Conservation (phyloP, 2,888 invertebrate species). For the Rhagium mordax region DNA sequence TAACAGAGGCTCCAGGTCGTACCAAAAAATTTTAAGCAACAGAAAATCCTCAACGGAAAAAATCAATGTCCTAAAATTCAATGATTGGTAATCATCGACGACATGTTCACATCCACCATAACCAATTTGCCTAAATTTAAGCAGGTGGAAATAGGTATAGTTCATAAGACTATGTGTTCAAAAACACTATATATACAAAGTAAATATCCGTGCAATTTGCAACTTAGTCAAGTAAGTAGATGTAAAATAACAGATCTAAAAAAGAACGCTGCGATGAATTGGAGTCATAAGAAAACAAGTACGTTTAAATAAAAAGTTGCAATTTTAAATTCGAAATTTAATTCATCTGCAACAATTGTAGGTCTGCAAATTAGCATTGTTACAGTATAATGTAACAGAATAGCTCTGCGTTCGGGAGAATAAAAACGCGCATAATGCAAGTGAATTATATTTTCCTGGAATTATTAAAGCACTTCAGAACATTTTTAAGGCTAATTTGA, state of each 20-base stretch:
- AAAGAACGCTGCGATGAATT: constrained; percentile 21
- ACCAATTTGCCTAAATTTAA: too few relatives aligned
- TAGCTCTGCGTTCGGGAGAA: constrained; percentile 19
- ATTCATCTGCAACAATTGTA: constrained; percentile 56
- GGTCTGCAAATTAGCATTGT: constrained; percentile 60
- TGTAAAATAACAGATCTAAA: constrained; percentile 6
- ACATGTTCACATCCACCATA: too few relatives aligned
- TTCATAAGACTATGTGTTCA: too few relatives aligned
- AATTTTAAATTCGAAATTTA: constrained; percentile 55
- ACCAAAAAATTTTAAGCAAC: too few relatives aligned
- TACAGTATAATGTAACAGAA: constrained; percentile 58
- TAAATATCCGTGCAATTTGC: not conserved
- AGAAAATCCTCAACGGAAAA: too few relatives aligned
- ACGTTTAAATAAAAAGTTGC: constrained; percentile 51
- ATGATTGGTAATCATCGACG: too few relatives aligned
- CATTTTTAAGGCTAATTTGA: constrained; percentile 56
- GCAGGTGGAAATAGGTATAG: too few relatives aligned
- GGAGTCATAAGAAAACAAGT: constrained; percentile 39
- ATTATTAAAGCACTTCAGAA: constrained; percentile 45
- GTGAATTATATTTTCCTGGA: constrained; percentile 35
- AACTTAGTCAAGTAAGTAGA: not conserved
- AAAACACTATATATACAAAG: too few relatives aligned
- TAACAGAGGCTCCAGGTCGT: too few relatives aligned
- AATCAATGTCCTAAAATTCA: too few relatives aligned
- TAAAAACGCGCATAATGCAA: constrained; percentile 35